A percentile compares a stretch with the other conserved stretches of the same genome.
Conservation (phyloP, 1,140 invertebrate species). For the Drosophila lacertosa region DNA sequence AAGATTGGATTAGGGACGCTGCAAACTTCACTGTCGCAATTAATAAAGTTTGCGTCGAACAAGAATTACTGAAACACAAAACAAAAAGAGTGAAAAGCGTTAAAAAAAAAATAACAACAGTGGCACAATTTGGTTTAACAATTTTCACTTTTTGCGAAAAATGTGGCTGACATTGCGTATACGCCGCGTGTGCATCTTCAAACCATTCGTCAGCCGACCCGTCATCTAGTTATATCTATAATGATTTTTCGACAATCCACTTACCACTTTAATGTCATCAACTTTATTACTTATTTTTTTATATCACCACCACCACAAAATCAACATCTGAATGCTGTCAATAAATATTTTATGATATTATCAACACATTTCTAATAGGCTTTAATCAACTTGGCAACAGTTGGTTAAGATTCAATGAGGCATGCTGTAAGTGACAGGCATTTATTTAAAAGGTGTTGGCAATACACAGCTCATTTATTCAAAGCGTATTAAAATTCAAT, state of each 20-base stretch:
- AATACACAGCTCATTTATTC: too few relatives aligned
- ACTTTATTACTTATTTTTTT: conserved; percentile 30
- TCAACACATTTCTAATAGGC: too few relatives aligned
- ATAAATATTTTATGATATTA: conserved; percentile 63
- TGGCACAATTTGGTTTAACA: conserved; percentile 39
- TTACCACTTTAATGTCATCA: conserved; percentile 60
- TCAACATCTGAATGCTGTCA: conserved; percentile 48
- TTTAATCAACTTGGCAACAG: conserved; percentile 66
- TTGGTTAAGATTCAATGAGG: conserved; percentile 26
- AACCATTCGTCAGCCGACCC: conserved; percentile 11
- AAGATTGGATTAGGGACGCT: conserved; percentile 21
- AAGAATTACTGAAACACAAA: conserved; percentile 28
- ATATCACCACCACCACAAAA: not conserved
- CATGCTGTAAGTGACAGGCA: not conserved
- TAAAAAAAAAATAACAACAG: conserved; percentile 11
- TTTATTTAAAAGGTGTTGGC: not conserved
- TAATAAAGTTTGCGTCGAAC: conserved; percentile 71
- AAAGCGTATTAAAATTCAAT: too few relatives aligned
- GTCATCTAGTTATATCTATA: conserved; percentile 53
- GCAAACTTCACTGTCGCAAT: conserved; percentile 72
- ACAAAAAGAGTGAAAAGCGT: conserved; percentile 8
- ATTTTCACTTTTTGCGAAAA: conserved; percentile 64
- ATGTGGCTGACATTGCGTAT: conserved; percentile 59
- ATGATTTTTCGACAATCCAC: conserved; percentile 59
- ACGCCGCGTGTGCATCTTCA: conserved; percentile 54